These are phyloP conservation scores for Papilio gigon DNA, from an alignment of 2,888 invertebrate species.

Conservation along the genomic window DNA sequence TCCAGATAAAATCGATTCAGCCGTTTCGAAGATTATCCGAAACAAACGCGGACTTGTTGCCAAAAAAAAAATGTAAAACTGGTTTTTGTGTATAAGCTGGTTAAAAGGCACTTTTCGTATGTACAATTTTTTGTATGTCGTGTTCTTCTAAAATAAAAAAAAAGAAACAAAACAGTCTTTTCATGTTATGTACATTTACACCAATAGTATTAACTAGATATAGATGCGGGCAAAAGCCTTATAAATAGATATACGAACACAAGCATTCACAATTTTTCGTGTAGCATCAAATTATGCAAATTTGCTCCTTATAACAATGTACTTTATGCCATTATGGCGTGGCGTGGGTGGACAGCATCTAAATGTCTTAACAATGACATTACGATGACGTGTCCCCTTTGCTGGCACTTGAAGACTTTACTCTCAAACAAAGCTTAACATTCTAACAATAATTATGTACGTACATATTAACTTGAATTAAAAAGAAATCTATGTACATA, in stretches of 20 bases:
- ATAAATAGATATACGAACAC: constrained; percentile 9
- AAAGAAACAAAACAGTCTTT: no score
- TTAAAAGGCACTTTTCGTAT: no score
- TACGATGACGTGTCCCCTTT: constrained; percentile 18
- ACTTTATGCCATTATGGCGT: constrained; percentile 8
- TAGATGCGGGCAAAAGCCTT: neutral
- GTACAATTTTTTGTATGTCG: no score
- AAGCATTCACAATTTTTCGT: constrained; percentile 34
- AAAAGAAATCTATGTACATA: no score
- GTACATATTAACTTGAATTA: neutral
- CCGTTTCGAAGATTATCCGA: no score
- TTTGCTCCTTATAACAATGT: constrained; percentile 35
- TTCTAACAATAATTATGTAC: constrained; percentile 14
- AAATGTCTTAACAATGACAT: constrained; percentile 32
- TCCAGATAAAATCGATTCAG: no score
- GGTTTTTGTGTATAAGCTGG: no score
- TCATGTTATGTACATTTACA: no score
- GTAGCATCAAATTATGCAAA: constrained; percentile 31
- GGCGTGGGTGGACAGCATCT: constrained; percentile 34
- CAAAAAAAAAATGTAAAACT: no score
- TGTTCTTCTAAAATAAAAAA: no score
- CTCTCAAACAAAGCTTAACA: neutral
- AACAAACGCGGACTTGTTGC: no score
- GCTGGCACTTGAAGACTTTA: constrained; percentile 33
- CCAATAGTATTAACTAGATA: neutral